Base-by-base conservation (phyloP, 2,113 vertebrate species). In the Nerophis ophidion region DNA sequence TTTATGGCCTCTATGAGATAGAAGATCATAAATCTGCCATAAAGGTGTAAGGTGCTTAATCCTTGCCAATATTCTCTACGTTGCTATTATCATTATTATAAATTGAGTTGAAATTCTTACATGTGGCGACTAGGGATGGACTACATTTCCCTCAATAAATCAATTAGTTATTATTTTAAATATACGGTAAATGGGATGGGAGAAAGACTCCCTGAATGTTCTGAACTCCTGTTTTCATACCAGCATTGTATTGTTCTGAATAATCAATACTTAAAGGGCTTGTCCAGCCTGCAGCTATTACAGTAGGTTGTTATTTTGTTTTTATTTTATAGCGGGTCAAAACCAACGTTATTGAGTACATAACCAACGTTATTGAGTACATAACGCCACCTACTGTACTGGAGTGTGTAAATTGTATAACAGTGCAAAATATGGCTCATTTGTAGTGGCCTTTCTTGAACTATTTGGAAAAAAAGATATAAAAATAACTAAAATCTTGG, bases 21-120 rank as follows among this genome's bases (percentile, higher is more conserved):
- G 63, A 81, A 78, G 74, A 72, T 80, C 80, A 81, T 53, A 58
- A 15, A 69, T 65, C 54, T 51, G 48, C 56, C 61, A 66, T 40
- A 2, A 33, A 8, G 12, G 38, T 14, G 38, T 14, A 62, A 61
- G 60, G 33, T 15, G 35, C 7, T 54, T 47, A 36, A 36, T 15
- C 48, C 33, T 46, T 8, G 8, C 8, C 5, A 16, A 61, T 34
- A 57, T 40, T 10, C 12, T 9, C 15, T 58, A 49, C 33, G 49
- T 7, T 47, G 6, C 7, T 56, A 14, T 6, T 16, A 26, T 47
- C 8, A 5, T 26, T 26, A 26, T 26, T 26, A 26, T 26, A 2
- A 48, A 14, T 33, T 16, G n/a, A 66, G 58, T 46, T 19, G 3
- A 1, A 36, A 26, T 10, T 36, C 19, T 15, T 1, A 8, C 26